These are phyloP conservation scores for Ammospiza maritima DNA, from an alignment of 2,797 vertebrate species.

Conservation along the genomic window DNA sequence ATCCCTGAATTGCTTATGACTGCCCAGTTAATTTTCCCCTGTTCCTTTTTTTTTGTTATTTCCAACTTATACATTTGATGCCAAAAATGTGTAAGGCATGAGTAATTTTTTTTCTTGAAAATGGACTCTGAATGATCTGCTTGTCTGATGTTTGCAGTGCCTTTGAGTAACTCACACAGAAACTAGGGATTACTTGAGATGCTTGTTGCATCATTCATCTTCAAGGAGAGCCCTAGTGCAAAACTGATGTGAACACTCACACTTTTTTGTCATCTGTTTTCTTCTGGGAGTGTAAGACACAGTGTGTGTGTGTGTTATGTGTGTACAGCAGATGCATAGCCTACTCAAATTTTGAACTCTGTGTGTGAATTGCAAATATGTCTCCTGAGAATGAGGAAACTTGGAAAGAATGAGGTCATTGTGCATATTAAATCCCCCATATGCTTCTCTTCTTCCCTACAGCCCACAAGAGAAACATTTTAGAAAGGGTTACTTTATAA, in stretches of 20 bases:
- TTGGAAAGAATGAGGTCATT: slow-evolving; percentile 61
- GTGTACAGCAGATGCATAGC: neutral
- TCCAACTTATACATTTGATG: neutral
- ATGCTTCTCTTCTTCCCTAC: slow-evolving; percentile 43
- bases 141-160: neutral
- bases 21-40: neutral
- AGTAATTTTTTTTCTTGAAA: neutral
- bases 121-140: neutral
- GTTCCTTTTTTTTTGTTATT: neutral
- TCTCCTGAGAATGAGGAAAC: slow-evolving; percentile 17
- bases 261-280: neutral
- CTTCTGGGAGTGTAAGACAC: neutral
- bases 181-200: neutral
- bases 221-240: neutral
- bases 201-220: neutral
- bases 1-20: neutral
- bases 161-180: neutral
- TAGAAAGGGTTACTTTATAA: slow-evolving; percentile 35
- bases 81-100: neutral
- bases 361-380: slow-evolving; percentile 16
- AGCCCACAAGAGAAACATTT: slow-evolving; percentile 45
- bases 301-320: neutral
- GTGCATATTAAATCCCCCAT: slow-evolving; percentile 55
- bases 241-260: neutral
- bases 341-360: neutral